A percentile compares a stretch with the other conserved stretches of the same genome.
Conservation (phyloP, 2,797 vertebrate species). For the Hippoglossus hippoglossus region DNA sequence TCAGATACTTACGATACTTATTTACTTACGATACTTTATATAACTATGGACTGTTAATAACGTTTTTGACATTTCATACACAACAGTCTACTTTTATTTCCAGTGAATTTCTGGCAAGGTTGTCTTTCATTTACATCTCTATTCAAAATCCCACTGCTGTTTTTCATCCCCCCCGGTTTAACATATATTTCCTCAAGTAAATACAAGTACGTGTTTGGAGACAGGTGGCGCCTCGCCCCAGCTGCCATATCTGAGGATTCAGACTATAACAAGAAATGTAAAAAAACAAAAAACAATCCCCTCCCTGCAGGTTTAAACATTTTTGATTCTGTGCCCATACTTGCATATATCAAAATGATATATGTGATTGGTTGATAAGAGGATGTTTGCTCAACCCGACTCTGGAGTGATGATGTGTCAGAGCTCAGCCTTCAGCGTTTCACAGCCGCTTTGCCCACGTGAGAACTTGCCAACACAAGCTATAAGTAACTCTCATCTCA, state of each 20-base stretch:
- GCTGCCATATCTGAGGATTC: slow-evolving; percentile 32
- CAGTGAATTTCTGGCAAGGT: background rate
- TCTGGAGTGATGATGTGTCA: slow-evolving; percentile 61
- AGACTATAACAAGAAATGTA: slow-evolving; percentile 20
- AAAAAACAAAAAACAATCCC: background rate
- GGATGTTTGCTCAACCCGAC: slow-evolving; percentile 35
- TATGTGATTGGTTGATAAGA: slow-evolving; percentile 56
- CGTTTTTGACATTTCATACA: background rate
- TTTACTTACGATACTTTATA: too few species aligned
- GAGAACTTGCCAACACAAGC: slow-evolving; percentile 50
- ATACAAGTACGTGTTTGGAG: slow-evolving; percentile 1
- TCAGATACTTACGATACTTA: too few species aligned
- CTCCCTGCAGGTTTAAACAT: slow-evolving; percentile 35
- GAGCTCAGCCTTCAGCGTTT: slow-evolving; percentile 45
- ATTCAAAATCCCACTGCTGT: background rate
- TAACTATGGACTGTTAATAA: too few species aligned
- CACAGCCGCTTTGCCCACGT: slow-evolving; percentile 35
- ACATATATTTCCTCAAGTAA: background rate
- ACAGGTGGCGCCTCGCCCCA: slow-evolving; percentile 8
- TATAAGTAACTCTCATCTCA: slow-evolving; percentile 52
- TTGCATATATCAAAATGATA: slow-evolving; percentile 62
- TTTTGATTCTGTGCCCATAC: slow-evolving; percentile 44
- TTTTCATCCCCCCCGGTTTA: background rate
- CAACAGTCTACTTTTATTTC: background rate
- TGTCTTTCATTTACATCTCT: background rate